Conservation (phyloP, 2,888 invertebrate genomes). For the Hesperia comma region DNA sequence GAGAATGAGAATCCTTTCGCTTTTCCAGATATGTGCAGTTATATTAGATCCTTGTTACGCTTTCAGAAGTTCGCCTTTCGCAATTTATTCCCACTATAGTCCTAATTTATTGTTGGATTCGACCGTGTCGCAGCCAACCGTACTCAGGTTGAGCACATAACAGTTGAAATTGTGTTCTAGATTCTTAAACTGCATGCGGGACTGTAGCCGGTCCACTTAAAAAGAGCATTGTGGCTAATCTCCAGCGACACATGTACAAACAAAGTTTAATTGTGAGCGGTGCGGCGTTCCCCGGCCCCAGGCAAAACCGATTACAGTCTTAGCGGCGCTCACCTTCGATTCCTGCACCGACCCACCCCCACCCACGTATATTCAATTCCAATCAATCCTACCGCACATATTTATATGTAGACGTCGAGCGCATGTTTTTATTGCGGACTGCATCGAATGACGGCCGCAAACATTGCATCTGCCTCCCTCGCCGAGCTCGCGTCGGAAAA, state of each 20-base stretch:
- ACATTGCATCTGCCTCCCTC: constrained; percentile 80
- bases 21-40: not conserved
- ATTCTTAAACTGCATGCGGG: constrained; percentile 80
- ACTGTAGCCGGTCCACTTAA: constrained; percentile 77
- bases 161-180: constrained; percentile 67
- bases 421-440: constrained; percentile 81
- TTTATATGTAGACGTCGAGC: constrained; percentile 76
- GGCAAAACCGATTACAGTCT: constrained; percentile 84
- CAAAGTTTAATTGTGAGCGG: constrained; percentile 83
- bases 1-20: too few relatives aligned
- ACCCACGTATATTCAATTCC: constrained; percentile 81
- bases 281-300: constrained; percentile 57
- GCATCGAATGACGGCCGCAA: constrained; percentile 82
- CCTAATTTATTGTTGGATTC: constrained; percentile 22
- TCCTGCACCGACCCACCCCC: constrained; percentile 54
- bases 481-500: constrained; percentile 68
- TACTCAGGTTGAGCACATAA: constrained; percentile 44
- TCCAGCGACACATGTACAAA: constrained; percentile 83
- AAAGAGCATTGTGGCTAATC: constrained; percentile 82
- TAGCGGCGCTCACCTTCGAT: constrained; percentile 82
- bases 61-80: not conserved
- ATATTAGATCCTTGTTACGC: not conserved
- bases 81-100: constrained; percentile 15
- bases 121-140: constrained; percentile 20
- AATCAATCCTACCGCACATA: constrained; percentile 82